Evolutionary conservation across 2,113 vertebrate species (phyloP).

Genomic region (Eptatretus burgeri): DNA sequence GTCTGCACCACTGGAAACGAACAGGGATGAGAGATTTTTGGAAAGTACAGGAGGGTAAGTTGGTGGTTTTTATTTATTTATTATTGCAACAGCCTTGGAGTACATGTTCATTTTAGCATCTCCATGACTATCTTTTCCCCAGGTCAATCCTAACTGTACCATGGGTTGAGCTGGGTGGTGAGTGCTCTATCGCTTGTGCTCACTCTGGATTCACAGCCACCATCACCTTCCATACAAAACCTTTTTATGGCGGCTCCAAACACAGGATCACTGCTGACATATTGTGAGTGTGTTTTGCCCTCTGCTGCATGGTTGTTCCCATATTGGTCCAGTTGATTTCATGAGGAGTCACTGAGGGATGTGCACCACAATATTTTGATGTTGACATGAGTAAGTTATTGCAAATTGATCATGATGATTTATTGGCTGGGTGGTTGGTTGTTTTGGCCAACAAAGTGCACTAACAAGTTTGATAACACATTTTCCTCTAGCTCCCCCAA

Average conservation of each 20-base stretch:
- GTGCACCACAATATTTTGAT: no score
- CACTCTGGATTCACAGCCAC: constrained; percentile 78
- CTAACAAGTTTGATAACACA: no score
- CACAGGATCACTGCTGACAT: constrained; percentile 94
- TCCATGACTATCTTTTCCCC: constrained; percentile 11
- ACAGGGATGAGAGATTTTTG: no score
- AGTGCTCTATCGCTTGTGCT: constrained; percentile 77
- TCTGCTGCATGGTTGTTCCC: no score
- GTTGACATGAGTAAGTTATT: no score
- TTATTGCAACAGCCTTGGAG: not conserved
- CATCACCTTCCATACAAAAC: constrained; percentile 90
- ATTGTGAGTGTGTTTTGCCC: constrained; percentile 35
- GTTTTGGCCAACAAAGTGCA: no score
- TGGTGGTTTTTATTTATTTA: not conserved
- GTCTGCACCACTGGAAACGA: no score
- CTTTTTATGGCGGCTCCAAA: constrained; percentile 95
- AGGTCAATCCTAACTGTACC: constrained; percentile 97
- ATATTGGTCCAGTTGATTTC: no score
- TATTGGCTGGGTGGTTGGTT: no score
- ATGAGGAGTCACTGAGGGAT: no score
- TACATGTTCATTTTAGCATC: constrained; percentile 2
- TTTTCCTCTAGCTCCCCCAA: constrained; percentile 20
- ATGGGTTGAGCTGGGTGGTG: constrained; percentile 92
- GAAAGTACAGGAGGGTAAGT: no score
- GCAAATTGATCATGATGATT: no score